phyloP scores from a whole-genome alignment of 2,888 invertebrate species.

The Microctonus hyperodae region DNA sequence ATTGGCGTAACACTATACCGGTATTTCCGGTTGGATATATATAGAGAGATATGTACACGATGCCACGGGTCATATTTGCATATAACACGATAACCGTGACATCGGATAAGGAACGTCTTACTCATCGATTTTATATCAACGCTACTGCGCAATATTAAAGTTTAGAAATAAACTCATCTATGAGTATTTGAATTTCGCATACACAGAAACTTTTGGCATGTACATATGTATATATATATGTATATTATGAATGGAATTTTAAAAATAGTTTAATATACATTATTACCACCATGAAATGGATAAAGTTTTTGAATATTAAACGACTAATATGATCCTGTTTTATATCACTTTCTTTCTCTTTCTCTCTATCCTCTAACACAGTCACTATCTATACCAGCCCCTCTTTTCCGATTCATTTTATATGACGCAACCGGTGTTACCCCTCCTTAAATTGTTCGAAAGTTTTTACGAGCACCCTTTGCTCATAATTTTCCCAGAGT shows the following conservation, averaged over 20 bases:
- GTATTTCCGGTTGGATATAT: slow-evolving; percentile 11
- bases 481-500: slow-evolving; percentile 23
- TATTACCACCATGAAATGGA: slow-evolving; percentile 7
- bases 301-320: slow-evolving; percentile 3
- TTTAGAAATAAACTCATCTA: slow-evolving; percentile 8
- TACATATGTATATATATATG: background rate
- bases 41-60: background rate
- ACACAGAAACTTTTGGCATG: background rate
- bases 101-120: slow-evolving; percentile 5
- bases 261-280: background rate
- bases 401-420: background rate
- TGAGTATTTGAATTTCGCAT: slow-evolving; percentile 3
- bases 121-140: slow-evolving; percentile 13
- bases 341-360: background rate
- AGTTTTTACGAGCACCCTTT: slow-evolving; percentile 32
- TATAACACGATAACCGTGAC: slow-evolving; percentile 8
- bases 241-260: background rate
- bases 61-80: slow-evolving; percentile 5
- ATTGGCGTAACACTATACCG: slow-evolving; percentile 7
- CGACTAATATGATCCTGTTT: slow-evolving; percentile 2
- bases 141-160: background rate
- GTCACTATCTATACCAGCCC: too few relatives aligned
- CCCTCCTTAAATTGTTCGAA: slow-evolving; percentile 25
- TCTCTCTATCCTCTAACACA: too few relatives aligned
- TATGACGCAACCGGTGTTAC: slow-evolving; percentile 24